Evolutionary conservation across 2,797 vertebrate genomes (phyloP).

Genomic region (Nothura maculosa): DNA sequence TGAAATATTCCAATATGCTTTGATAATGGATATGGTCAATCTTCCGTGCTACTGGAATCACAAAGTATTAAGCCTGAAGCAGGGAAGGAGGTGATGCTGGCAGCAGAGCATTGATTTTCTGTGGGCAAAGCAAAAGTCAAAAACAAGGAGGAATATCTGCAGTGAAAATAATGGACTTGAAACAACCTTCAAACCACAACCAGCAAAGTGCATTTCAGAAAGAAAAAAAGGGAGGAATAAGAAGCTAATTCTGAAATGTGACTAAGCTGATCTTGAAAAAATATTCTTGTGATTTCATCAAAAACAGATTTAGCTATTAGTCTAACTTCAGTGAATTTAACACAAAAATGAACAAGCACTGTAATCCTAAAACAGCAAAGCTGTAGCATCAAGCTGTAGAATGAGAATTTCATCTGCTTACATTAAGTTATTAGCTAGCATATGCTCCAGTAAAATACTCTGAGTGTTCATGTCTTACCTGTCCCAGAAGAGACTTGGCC

Average conservation of each 20-base stretch:
- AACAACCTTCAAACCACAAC: slow-evolving; percentile 3
- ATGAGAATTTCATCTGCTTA: not conserved
- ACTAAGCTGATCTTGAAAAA: slow-evolving; percentile 2
- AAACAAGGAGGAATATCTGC: not conserved
- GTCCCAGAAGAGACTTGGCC: slow-evolving; percentile 91
- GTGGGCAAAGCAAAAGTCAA: not conserved
- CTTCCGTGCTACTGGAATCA: not conserved
- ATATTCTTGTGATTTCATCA: not conserved
- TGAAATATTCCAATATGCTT: not conserved
- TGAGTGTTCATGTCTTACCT: slow-evolving; percentile 80
- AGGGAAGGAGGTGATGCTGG: not conserved
- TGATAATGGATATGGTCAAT: not conserved
- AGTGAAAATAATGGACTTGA: not conserved
- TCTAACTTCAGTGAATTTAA: slow-evolving; percentile 42
- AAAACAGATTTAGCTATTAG: slow-evolving; percentile 21
- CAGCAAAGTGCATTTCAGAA: not conserved
- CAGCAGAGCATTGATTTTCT: not conserved
- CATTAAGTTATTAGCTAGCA: not conserved
- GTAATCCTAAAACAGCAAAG: slow-evolving; percentile 34
- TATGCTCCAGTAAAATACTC: not conserved
- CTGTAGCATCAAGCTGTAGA: not conserved
- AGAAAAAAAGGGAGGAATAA: not conserved
- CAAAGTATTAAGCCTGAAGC: not conserved
- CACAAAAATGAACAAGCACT: not conserved
- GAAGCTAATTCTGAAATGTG: not conserved